Conservation (phyloP, 2,113 vertebrate species). For the Tragelaphus imberbis region DNA sequence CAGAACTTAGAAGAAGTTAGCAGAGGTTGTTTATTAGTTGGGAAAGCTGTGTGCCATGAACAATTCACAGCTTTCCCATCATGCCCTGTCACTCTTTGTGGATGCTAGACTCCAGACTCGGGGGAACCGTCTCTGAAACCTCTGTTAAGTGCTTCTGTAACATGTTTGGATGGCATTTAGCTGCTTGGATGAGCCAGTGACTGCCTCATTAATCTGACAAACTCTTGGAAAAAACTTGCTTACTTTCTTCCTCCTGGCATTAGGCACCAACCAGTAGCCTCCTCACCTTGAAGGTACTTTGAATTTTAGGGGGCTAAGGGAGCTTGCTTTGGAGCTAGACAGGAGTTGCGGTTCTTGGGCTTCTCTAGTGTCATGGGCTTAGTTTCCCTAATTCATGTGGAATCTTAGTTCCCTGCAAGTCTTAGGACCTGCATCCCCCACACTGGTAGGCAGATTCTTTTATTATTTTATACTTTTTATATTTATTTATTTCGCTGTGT, state of each 20-base stretch:
- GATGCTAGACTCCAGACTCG: not conserved
- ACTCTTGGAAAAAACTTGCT: conserved; percentile 19
- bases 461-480: not conserved
- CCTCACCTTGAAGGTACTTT: not conserved
- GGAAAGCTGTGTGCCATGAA: not conserved
- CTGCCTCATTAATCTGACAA: conserved; percentile 53
- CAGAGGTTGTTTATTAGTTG: not conserved
- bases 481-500: not conserved
- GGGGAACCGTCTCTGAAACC: not conserved
- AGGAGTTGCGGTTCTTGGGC: not conserved
- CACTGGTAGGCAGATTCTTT: not conserved
- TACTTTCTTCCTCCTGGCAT: not conserved
- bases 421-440: not conserved
- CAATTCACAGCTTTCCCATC: not conserved
- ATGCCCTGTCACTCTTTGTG: not conserved
- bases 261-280: not conserved
- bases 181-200: conserved; percentile 16
- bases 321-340: not conserved
- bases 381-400: not conserved
- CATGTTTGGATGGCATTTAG: conserved; percentile 46
- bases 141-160: conserved; percentile 45
- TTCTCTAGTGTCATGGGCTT: not conserved
- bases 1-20: not conserved
- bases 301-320: not conserved
- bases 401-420: not conserved